These are phyloP conservation scores for Microchirus variegatus DNA, from an alignment of 2,797 vertebrate species.

Conservation along the genomic window DNA sequence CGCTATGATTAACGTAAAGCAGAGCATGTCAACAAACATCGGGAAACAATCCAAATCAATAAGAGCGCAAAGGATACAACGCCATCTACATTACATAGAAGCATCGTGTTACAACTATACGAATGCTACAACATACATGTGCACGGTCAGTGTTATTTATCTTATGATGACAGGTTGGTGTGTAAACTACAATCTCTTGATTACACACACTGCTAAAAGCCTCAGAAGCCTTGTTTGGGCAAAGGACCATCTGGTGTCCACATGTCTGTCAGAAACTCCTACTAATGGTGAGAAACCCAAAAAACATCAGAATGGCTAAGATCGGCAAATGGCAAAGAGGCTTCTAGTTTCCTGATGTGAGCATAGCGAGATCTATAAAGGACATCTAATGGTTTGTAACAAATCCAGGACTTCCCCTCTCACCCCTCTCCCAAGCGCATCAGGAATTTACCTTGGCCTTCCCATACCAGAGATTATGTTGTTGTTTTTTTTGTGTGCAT, in stretches of 20 bases:
- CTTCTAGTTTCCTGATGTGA: slow-evolving; percentile 48
- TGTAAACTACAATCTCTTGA: slow-evolving; percentile 54
- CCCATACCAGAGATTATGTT: no score
- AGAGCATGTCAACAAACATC: slow-evolving; percentile 38
- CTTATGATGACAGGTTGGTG: slow-evolving; percentile 55
- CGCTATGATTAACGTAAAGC: slow-evolving; percentile 31
- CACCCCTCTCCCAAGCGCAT: no score
- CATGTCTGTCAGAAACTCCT: slow-evolving; percentile 65
- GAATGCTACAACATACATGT: slow-evolving; percentile 22
- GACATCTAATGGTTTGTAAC: no score
- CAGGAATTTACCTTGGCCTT: no score
- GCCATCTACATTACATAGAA: slow-evolving; percentile 1
- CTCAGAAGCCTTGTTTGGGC: slow-evolving; percentile 53
- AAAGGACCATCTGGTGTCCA: slow-evolving; percentile 73
- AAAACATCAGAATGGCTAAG: slow-evolving; percentile 51
- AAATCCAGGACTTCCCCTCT: no score
- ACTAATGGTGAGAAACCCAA: slow-evolving; percentile 54
- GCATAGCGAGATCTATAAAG: slow-evolving; percentile 39
- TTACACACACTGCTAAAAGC: slow-evolving; percentile 51
- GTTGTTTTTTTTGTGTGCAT: no score
- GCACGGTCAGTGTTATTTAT: slow-evolving; percentile 52
- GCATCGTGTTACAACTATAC: slow-evolving; percentile 28
- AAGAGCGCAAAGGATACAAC: slow-evolving; percentile 22
- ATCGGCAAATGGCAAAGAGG: slow-evolving; percentile 44
- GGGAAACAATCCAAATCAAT: slow-evolving; percentile 28